Conservation (phyloP, 2,113 vertebrate genomes). For the Glaucidium brasilianum region DNA sequence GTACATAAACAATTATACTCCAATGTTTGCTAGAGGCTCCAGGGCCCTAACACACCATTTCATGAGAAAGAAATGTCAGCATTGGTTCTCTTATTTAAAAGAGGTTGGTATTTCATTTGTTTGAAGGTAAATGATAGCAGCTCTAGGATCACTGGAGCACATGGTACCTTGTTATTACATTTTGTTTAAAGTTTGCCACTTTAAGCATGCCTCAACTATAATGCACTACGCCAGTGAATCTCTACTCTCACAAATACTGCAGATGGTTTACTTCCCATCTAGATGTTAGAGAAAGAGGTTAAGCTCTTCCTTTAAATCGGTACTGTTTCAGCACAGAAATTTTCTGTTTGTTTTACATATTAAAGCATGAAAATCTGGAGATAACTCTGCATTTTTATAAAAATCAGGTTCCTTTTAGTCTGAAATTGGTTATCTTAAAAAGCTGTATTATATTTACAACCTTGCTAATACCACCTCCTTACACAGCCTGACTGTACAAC, state of each 20-base stretch:
- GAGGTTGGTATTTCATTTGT: not conserved
- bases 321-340: not conserved
- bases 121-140: not conserved
- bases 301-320: not conserved
- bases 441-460: not conserved
- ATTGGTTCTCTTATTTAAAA: not conserved
- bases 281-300: not conserved
- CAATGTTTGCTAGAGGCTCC: not conserved
- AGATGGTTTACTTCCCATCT: not conserved
- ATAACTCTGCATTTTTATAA: not conserved
- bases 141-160: not conserved
- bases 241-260: not conserved
- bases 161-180: not conserved
- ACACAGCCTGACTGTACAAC: not conserved
- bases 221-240: not conserved
- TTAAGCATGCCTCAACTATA: not conserved
- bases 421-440: not conserved
- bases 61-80: not conserved
- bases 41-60: not conserved
- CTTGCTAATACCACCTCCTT: slow-evolving; percentile 5
- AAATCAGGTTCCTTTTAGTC: not conserved
- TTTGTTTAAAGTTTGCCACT: not conserved
- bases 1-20: not conserved
- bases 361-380: not conserved
- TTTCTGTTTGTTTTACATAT: not conserved